Evolutionary conservation across 2,797 vertebrate species (phyloP), one percentile per base, ranked within the genome.

Genomic region (Pelobates cultripes): DNA sequence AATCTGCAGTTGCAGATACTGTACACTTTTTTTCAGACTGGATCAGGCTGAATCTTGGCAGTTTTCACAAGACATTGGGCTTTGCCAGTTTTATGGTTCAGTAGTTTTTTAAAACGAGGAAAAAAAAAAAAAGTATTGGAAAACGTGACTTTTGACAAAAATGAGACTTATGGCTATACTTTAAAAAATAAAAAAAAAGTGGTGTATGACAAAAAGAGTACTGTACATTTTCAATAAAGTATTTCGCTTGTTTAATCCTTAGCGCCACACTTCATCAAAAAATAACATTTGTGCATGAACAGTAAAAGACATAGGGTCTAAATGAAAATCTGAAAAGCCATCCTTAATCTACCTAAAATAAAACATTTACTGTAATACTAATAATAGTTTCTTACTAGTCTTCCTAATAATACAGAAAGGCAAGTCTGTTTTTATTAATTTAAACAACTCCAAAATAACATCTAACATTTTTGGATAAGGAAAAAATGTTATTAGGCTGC

Each of bases 51-150:
- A 63, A 79, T 66, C 73, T 64, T 74, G 75, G 53, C 17, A 77
- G 40, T 14, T 82, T 64, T 73, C 43, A 40, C 64, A n/a, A 47
- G 71, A 67, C 43, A 17, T n/a, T 75, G 41, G 41, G 40, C 41
- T 41, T 44, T 77, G 80, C 75, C 75, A 82, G 73, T 55, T 78
- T 64, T 51, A 78, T n/a, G 80, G 80, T 82, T 82, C 75, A 78
- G 80, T 73, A n/a, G 70, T 73, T 77, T 81, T 71, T 72, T 17
- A 82, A 68, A 64, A 66, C 67, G 66, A 73, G 68, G 69, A 69
- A 3, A 51, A 51, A 51, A 51, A 47, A 51, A 51, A 51, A 6
- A 51, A 6, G 10, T 73, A 43, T 71, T 53, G 64, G 70, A 70
- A 82, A 82, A 77, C 55, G 15, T 77, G 17, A 73, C 75, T 77